Evolutionary conservation across 35 echinoderm and acorn worm species (phyloP), one percentile per base, ranked within the genome.

Genomic region (Anneissia japonica): DNA sequence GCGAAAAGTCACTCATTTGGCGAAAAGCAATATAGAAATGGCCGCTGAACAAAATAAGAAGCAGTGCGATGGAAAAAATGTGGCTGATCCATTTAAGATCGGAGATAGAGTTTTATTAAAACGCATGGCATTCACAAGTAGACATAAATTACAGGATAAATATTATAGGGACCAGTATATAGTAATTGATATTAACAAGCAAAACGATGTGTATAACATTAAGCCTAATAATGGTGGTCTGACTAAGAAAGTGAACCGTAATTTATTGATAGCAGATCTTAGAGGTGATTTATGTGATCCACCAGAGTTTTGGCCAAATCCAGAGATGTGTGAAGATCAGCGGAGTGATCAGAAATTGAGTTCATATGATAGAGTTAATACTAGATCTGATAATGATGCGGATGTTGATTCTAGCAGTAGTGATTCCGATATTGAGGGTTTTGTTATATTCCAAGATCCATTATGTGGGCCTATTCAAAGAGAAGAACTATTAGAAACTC

Each of bases 61-160:
- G 26, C 26, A 9, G 2, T 23, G 26, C 1, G 11, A 19, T 12
- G 51, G 51, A 16, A 6, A 23, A 23, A 43, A 64, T 19, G 26
- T 64, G 51, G 51, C 51, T 16, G 21, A 26, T 12, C 11, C 2
- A 16, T 64, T 64, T 64, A 12, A 73, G 11, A 29, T 85, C 2
- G 83, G 83, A 30, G 72, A 73, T 43, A 35, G 39, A 4, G 72
- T 85, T 14, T 29, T 85, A 17, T 64, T 85, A 3, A 85, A 73
- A 36, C 14, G 83, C 4, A 36, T 74, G 30, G 55, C 55, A 38
- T 85, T 85, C 64, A 85, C 35, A 23, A 26, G 0, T 36, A 12
- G 83, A 19, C 83, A 85, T 40, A 85, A 85, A 29, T 32, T 85
- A 41, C 19, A 28, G 5, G 72, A 85, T 85, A 85, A 85, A 85